A percentile compares a stretch with the other conserved stretches of the same genome.
phyloP scores from a whole-genome alignment of 2,797 vertebrate species.

The Vultur gryphus region DNA sequence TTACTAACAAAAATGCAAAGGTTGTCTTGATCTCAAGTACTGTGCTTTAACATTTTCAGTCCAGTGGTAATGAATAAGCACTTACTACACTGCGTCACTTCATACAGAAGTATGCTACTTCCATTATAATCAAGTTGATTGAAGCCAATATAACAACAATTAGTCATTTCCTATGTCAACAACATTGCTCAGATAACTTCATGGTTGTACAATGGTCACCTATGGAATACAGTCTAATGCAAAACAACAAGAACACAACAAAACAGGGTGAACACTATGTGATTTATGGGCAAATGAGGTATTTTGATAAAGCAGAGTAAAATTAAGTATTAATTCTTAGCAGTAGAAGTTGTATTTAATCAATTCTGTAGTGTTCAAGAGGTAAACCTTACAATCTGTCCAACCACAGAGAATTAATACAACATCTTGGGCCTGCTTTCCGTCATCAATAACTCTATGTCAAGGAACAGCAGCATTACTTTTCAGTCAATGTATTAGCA shows the following conservation, averaged over 20 bases:
- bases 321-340: neutral
- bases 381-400: neutral
- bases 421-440: neutral
- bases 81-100: constrained; percentile 1
- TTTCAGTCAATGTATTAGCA: neutral
- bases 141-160: constrained; percentile 11
- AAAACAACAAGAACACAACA: neutral
- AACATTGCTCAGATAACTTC: neutral
- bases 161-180: constrained; percentile 9
- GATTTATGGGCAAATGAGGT: neutral
- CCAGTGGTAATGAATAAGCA: neutral
- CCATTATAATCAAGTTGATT: constrained; percentile 6
- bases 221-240: neutral
- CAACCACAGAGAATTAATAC: neutral
- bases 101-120: neutral
- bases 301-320: neutral
- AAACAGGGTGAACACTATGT: neutral
- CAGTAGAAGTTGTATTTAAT: neutral
- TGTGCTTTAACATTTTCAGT: neutral
- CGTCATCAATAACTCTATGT: neutral
- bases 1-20: neutral
- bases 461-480: neutral
- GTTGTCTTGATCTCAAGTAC: neutral
- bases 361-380: neutral
- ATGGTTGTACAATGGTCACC: neutral